Evolutionary conservation across 2,113 vertebrate genomes (phyloP), one percentile per base, ranked within the genome.

Genomic region (Damaliscus lunatus): DNA sequence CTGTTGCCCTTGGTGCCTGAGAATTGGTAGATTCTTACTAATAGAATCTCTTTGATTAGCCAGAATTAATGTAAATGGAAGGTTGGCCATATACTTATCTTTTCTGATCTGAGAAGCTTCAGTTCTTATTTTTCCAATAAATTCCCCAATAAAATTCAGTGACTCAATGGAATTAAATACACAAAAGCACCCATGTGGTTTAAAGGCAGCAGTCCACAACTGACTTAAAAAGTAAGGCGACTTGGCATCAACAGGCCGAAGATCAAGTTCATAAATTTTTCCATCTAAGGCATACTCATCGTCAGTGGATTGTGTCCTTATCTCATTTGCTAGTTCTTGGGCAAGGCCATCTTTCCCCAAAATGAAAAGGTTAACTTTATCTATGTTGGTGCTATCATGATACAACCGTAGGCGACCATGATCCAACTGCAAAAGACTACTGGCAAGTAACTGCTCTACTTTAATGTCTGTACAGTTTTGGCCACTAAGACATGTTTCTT

Each of bases 151-250:
- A 97, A 99, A 99, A 99, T 99, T 99, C 88, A 99, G 99, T 29
- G 99, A 99, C 98, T 99, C 99, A 91, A 99, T 99, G 62, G 99
- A 99, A 98, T 99, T 99, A 98, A 99, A 99, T 10, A 99, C 99
- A 80, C 99, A 99, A 96, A 99, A 99, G 99, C 99, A 99, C 96
- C 99, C 99, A 1, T 99, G 99, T 43, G 99, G 99, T 98, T 99
- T 99, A 98, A 99, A 99, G 60, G 99, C 97, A 52, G 99, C 98
- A 92, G 99, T 99, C 99, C 99, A 99, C 23, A 99, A 99, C 6
- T 99, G 99, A 98, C 99, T 99, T 98, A 99, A 99, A 97, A 99
- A 98, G 97, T 99, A 99, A 1, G 99, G 99, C 86, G 99, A 99
- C 98, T 99, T 99, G 97, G 99, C 99, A 97, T 99, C 99, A 97